Evolutionary conservation across 2,888 invertebrate genomes (phyloP).

Genomic region (Augiades crinisus): DNA sequence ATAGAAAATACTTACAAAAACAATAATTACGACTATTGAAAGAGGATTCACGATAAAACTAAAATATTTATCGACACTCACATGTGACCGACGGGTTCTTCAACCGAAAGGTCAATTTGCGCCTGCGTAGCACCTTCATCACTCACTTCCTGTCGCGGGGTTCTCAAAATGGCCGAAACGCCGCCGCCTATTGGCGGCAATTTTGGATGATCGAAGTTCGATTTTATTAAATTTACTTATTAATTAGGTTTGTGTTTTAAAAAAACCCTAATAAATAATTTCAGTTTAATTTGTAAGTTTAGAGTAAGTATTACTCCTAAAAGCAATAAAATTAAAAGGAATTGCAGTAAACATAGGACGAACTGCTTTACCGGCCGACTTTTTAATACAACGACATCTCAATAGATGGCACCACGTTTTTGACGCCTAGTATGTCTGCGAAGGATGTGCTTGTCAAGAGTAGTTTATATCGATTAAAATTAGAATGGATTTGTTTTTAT

Average conservation of each 20-base stretch:
- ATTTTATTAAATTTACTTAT: neutral
- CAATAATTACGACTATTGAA: constrained; percentile 63
- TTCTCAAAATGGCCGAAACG: constrained; percentile 71
- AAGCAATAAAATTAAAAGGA: neutral
- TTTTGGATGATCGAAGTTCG: constrained; percentile 39
- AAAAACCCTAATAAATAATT: neutral
- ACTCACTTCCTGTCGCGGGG: constrained; percentile 80
- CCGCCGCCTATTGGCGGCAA: constrained; percentile 60
- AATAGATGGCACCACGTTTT: constrained; percentile 37
- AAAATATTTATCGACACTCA: constrained; percentile 87
- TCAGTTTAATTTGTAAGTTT: neutral
- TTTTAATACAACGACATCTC: neutral
- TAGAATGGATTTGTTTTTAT: neutral
- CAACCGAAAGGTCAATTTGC: constrained; percentile 89
- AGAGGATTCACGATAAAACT: constrained; percentile 74
- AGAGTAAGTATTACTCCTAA: neutral
- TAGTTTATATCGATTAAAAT: neutral
- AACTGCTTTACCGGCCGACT: constrained; percentile 39
- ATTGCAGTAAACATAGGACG: neutral
- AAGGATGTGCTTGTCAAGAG: neutral
- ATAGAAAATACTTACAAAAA: constrained; percentile 77
- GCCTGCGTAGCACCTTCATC: constrained; percentile 86
- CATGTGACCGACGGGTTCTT: constrained; percentile 95
- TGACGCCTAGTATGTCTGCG: constrained; percentile 27
- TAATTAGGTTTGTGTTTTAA: neutral